Evolutionary conservation across 2,797 vertebrate genomes (phyloP).

Genomic region (Bradypodion ventrale): DNA sequence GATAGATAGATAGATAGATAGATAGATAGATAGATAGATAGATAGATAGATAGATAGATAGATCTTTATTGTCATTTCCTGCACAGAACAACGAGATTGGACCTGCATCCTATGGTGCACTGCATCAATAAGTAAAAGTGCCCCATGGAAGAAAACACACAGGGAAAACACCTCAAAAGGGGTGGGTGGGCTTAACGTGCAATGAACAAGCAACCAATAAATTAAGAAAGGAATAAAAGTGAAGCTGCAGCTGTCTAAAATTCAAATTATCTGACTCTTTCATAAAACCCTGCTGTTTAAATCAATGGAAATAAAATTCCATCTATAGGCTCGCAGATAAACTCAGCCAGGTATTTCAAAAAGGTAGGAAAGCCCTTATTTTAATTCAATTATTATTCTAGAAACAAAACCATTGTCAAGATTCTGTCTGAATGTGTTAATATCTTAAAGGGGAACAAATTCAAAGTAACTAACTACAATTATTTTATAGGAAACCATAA

Average conservation of each 20-base stretch:
- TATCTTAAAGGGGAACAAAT: background rate
- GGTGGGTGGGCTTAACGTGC: background rate
- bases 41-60: too few species aligned
- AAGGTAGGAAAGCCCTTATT: background rate
- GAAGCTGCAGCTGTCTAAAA: background rate
- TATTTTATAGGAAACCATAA: background rate
- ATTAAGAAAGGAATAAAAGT: background rate
- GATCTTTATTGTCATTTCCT: too few species aligned
- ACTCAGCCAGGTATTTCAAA: background rate
- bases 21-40: conserved; percentile 9
- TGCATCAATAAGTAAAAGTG: background rate
- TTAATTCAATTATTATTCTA: background rate
- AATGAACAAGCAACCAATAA: background rate
- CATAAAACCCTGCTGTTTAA: background rate
- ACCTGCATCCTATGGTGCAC: background rate
- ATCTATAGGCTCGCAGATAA: background rate
- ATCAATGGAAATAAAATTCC: background rate
- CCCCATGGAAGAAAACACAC: background rate
- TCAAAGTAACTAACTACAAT: background rate
- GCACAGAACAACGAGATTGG: too few species aligned
- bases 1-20: too few species aligned
- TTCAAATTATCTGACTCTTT: background rate
- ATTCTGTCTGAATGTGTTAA: background rate
- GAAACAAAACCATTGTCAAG: background rate
- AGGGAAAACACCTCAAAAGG: background rate